Percentiles rank a stretch among this genome's conserved stretches.
These are phyloP conservation scores for Cataglyphis cursor DNA, from an alignment of 2,888 invertebrate species.

Conservation along the genomic window DNA sequence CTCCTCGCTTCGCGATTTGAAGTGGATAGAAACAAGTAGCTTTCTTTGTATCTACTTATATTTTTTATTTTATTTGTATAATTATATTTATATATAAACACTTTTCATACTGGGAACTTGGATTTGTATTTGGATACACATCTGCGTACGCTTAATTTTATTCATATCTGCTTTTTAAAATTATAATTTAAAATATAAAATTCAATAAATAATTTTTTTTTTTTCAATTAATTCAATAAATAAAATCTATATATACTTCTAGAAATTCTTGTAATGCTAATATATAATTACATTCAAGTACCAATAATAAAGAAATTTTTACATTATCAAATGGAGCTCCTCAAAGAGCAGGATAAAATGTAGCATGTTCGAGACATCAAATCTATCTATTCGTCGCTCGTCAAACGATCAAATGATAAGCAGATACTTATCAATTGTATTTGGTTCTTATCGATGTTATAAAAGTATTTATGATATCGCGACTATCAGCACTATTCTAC, in stretches of 20 bases:
- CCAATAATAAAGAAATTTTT: constrained; percentile 23
- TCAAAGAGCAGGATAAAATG: constrained; percentile 1
- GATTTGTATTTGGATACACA: not conserved
- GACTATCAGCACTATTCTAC: not conserved
- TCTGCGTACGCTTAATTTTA: not conserved
- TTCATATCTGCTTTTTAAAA: not conserved
- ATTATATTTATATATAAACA: not conserved
- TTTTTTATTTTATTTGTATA: not conserved
- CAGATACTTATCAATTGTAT: constrained; percentile 24
- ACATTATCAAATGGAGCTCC: not conserved
- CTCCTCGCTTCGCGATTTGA: constrained; percentile 16
- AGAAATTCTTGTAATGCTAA: not conserved
- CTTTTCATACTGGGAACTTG: not conserved
- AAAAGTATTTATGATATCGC: not conserved
- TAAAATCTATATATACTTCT: not conserved
- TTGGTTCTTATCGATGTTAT: constrained; percentile 13
- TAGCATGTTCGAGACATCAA: constrained; percentile 21
- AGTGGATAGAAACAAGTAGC: not conserved
- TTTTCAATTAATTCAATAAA: too few species aligned
- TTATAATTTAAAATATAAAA: not conserved
- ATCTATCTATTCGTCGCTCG: constrained; percentile 14
- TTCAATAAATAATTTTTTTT: too few species aligned
- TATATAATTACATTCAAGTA: constrained; percentile 6
- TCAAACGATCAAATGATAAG: constrained; percentile 9
- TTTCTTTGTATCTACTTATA: not conserved